A percentile compares a stretch with the other conserved stretches of the same genome.
Evolutionary conservation across 1,140 invertebrate species (phyloP).

Genomic region (Lasioglossum baleicum): DNA sequence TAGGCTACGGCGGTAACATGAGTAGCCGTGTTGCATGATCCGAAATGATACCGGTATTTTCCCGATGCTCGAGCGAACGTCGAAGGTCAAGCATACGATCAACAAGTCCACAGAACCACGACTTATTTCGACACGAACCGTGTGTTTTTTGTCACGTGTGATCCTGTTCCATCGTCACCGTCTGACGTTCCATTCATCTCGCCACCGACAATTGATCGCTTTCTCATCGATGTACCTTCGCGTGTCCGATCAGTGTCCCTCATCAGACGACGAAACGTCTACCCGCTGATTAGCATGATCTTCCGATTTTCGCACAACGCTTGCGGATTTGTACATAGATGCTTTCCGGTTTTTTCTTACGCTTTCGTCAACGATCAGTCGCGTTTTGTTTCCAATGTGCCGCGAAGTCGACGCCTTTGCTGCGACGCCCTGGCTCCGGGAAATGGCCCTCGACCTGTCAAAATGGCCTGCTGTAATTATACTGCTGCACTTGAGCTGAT

Average conservation of each 20-base stretch:
- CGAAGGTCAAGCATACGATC: not conserved
- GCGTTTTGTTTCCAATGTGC: not conserved
- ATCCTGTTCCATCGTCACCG: slow-evolving; percentile 8
- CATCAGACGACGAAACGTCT: not conserved
- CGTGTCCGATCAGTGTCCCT: not conserved
- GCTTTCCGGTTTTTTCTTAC: slow-evolving; percentile 1
- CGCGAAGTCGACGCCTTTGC: too few relatives aligned
- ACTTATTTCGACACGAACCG: slow-evolving; percentile 16
- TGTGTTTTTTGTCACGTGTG: too few relatives aligned
- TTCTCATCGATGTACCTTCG: slow-evolving; percentile 14
- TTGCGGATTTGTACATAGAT: slow-evolving; percentile 5
- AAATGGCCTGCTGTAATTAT: too few relatives aligned
- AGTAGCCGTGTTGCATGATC: not conserved
- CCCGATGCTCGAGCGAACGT: not conserved
- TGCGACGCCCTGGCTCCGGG: too few relatives aligned
- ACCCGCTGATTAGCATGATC: not conserved
- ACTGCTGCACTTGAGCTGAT: too few relatives aligned
- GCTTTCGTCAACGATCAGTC: not conserved
- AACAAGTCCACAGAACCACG: not conserved
- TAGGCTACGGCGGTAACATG: slow-evolving; percentile 43
- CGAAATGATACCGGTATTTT: not conserved
- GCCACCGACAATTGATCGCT: not conserved
- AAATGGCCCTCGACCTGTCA: too few relatives aligned
- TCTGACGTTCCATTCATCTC: not conserved
- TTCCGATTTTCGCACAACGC: not conserved